Evolutionary conservation across 1,140 invertebrate species (phyloP).

Genomic region (Aphelenchoides besseyi): DNA sequence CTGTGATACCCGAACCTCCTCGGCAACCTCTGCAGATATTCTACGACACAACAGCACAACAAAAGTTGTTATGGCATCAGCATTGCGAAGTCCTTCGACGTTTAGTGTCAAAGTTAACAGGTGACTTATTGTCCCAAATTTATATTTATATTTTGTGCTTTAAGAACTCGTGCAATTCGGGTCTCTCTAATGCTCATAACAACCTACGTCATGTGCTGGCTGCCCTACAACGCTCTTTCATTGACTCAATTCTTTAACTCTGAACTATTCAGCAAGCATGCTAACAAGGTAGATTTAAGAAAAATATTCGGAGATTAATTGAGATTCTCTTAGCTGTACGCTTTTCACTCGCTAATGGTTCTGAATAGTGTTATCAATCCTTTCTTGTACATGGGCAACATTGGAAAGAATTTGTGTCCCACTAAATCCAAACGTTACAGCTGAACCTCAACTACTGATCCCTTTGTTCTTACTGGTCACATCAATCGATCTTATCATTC

Average conservation of each 20-base stretch:
- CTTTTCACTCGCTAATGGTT: slow-evolving; percentile 58
- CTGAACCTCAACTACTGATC: not conserved
- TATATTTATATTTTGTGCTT: slow-evolving; percentile 28
- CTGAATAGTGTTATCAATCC: slow-evolving; percentile 61
- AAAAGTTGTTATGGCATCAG: slow-evolving; percentile 29
- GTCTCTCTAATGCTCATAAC: slow-evolving; percentile 57
- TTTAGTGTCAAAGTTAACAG: slow-evolving; percentile 50
- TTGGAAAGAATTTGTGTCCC: slow-evolving; percentile 48
- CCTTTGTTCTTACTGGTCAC: not conserved
- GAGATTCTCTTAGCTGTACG: slow-evolving; percentile 45
- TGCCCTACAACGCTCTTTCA: slow-evolving; percentile 55
- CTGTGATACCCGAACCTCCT: slow-evolving; percentile 32
- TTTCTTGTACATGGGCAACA: slow-evolving; percentile 59
- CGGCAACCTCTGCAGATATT: slow-evolving; percentile 29
- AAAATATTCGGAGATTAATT: not conserved
- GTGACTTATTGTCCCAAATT: slow-evolving; percentile 22
- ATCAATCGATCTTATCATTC: slow-evolving; percentile 10
- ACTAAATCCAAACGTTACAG: slow-evolving; percentile 12
- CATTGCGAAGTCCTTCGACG: slow-evolving; percentile 48
- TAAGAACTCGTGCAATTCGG: slow-evolving; percentile 57
- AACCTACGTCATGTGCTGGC: slow-evolving; percentile 61
- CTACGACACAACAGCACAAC: slow-evolving; percentile 15
- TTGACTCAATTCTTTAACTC: slow-evolving; percentile 59
- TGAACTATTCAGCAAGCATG: slow-evolving; percentile 53
- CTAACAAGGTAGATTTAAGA: slow-evolving; percentile 46